Evolutionary conservation across 2,888 invertebrate species (phyloP), one percentile per base, ranked within the genome.

Genomic region (Nineta flava): DNA sequence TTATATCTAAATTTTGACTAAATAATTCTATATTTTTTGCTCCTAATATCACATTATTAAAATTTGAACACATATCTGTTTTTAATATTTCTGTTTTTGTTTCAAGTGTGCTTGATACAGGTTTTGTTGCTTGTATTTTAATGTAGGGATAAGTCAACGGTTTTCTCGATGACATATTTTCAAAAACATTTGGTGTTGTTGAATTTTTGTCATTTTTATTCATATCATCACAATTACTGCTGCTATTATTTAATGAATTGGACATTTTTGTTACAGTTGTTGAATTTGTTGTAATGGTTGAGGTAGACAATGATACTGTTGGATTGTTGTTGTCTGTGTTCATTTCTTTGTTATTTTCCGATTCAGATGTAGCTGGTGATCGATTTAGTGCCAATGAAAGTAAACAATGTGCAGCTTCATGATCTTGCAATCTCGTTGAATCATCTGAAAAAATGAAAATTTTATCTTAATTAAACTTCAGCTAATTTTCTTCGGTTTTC

Each of bases 351-450:
- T 26, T 26, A 38, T 44, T 32, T 4, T 40, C 42, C 9, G 47
- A 17, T 16, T 51, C 42, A 9, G 49, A 31, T 13, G 50, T 46
- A 13, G 41, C 26, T 45, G 62, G 60, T 1, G 68, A 59, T 15
- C 67, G 69, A 51, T 70, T 70, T 57, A 74, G 81, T 4, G 83
- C 80, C 43, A 91, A 68, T 34, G 87, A 85, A 40, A 91, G 65
- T 51, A 91, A 68, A 60, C 88, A 83, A 57, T 84, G 82, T 0
- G 88, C 90, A 7, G 88, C 88, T 68, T 90, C 90, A 58, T 87
- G 87, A 64, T 90, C 90, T 58, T 80, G 80, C 55, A 82, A 67
- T n/a, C 81, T 70, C 9, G 81, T 82, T 53, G 76, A 79, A 56
- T 77, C 77, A 64, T 82, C 82, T 56, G 75, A 71, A 66, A 79